Base-by-base conservation (phyloP, 2,113 vertebrate species). In the Eolophus roseicapilla region DNA sequence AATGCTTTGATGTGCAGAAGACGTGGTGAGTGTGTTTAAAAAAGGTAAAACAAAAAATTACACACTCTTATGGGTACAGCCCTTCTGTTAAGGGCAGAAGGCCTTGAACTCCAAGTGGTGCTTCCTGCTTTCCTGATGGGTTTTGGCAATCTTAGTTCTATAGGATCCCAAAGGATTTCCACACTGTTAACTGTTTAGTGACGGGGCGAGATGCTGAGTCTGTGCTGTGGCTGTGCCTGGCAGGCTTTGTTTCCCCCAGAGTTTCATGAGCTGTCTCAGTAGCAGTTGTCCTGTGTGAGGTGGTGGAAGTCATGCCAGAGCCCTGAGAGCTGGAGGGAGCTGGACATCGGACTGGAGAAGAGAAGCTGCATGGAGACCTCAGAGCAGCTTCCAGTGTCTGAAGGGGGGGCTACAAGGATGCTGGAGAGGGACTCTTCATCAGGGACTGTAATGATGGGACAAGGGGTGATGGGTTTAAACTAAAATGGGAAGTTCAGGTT, bases 161-260 rank as follows among this genome's bases (percentile, higher is more conserved):
- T 52, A 23, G 62, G 62, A 79, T 85, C 20, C n/a, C 52, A 31
- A 41, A 76, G 64, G 39, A 60, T 67, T 85, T 88, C 85, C 44
- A 39, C 7, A 2, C 21, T 47, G 67, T 71, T 86, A 7, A 3
- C 64, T 47, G 7, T 64, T 84, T 15, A 53, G 9, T 21, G 53
- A 12, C 15, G 28, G 20, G 18, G 8, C 0, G 4, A 1, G 0
- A 3, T 60, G 71, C 13, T 1, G 3, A 7, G 39, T 76, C 17
- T 24, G 7, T 16, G 19, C 2, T 15, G 3, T 19, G 28, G 28
- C 28, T 49, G 11, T 57, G 18, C 4, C n/a, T 39, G 41, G 46
- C n/a, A 35, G 57, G n/a, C 33, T 59, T 35, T 59, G n/a, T 44
- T 21, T n/a, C 37, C 13, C 65, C 39, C 53, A 4, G 7, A 69